Percentiles rank a stretch among this genome's conserved stretches.
Conservation (phyloP, 2,113 vertebrate species). For the Bubalus kerabau region DNA sequence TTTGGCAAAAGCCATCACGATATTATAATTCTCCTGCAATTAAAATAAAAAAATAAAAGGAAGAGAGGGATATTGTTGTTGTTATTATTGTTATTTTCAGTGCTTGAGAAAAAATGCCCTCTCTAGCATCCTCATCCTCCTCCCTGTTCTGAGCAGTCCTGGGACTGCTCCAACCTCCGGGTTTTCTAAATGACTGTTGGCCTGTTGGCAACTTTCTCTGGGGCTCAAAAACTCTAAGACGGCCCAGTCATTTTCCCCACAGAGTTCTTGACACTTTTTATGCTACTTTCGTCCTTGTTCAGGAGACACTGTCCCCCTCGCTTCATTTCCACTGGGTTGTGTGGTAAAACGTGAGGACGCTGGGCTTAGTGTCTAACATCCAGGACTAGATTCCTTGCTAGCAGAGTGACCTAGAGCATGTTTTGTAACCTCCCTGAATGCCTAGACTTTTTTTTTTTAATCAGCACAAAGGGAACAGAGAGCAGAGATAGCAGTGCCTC, state of each 20-base stretch:
- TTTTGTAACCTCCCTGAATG: not conserved
- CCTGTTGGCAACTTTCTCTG: not conserved
- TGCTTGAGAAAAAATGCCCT: not conserved
- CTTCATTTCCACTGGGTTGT: not conserved
- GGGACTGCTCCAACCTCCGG: not conserved
- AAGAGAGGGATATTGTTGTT: not conserved
- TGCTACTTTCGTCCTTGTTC: not conserved
- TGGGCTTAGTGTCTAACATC: not conserved
- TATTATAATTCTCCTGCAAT: not conserved
- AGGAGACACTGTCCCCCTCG: not conserved
- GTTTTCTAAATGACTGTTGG: not conserved
- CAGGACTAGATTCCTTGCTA: not conserved
- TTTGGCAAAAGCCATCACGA: not conserved
- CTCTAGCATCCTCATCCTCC: not conserved
- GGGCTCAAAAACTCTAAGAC: not conserved
- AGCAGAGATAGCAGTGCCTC: not conserved
- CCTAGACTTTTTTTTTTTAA: not conserved
- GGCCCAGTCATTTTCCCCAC: not conserved
- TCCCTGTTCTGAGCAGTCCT: not conserved
- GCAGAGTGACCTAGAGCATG: not conserved
- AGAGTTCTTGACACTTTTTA: not conserved
- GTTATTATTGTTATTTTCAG: not conserved
- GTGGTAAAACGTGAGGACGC: not conserved
- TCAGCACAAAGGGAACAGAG: not conserved
- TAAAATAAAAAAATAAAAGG: not conserved